Evolutionary conservation across 1,140 invertebrate genomes (phyloP).

Genomic region (Zophobas morio): DNA sequence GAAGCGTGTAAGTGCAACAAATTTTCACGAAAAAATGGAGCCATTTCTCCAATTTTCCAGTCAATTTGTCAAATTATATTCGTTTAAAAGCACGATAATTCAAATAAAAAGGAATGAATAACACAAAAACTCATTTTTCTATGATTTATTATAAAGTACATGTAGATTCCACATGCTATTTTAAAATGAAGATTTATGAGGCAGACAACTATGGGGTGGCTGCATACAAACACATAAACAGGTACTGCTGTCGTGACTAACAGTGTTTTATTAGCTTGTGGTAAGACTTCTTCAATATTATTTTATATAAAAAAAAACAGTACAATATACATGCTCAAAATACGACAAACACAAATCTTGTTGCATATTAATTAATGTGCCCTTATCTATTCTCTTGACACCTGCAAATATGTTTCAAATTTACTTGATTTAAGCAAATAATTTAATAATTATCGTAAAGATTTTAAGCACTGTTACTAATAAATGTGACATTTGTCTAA

Average conservation of each 20-base stretch:
- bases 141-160: constrained; percentile 44
- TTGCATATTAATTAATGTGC: too few relatives aligned
- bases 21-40: constrained; percentile 25
- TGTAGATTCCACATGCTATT: constrained; percentile 42
- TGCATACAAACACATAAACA: constrained; percentile 1
- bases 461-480: too few relatives aligned
- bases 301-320: too few relatives aligned
- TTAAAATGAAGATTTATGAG: constrained; percentile 46
- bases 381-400: too few relatives aligned
- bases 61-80: constrained; percentile 49
- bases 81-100: constrained; percentile 49
- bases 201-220: constrained; percentile 16
- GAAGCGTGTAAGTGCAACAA: constrained; percentile 3
- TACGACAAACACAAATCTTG: too few relatives aligned
- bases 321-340: too few relatives aligned
- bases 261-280: neutral
- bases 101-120: constrained; percentile 31
- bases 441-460: too few relatives aligned
- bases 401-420: too few relatives aligned
- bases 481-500: too few relatives aligned
- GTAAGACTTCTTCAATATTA: neutral
- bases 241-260: constrained; percentile 1
- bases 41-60: constrained; percentile 42
- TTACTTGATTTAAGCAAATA: too few relatives aligned
- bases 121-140: constrained; percentile 44